phyloP scores from a whole-genome alignment of 1,140 invertebrate genomes.

The Metaphire vulgaris region DNA sequence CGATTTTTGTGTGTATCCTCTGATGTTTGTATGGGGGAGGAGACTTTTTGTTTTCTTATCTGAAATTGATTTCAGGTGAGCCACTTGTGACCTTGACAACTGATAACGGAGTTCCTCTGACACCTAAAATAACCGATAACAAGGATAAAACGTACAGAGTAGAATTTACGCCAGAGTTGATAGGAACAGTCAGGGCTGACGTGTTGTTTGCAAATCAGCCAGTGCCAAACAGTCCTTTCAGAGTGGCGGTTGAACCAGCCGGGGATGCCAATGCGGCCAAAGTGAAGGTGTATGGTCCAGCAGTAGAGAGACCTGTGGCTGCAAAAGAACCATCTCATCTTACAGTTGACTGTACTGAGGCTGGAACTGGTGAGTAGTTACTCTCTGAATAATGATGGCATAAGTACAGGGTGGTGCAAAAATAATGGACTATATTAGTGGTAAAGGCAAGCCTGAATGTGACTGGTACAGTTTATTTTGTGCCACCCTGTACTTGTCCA shows the following conservation, averaged over 20 bases:
- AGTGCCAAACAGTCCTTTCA: constrained; percentile 20
- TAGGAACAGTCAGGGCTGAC: constrained; percentile 5
- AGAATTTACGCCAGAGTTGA: constrained; percentile 1
- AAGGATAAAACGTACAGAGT: constrained; percentile 15
- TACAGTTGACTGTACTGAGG: constrained; percentile 15
- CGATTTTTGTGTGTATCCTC: too few relatives aligned
- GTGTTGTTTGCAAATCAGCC: constrained; percentile 10
- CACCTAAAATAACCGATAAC: constrained; percentile 10
- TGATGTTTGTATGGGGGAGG: too few relatives aligned
- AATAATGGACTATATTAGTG: too few relatives aligned
- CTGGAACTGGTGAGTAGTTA: constrained; percentile 16
- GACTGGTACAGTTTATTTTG: too few relatives aligned
- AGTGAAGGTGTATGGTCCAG: constrained; percentile 18
- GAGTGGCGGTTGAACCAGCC: constrained; percentile 11
- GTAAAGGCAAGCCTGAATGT: too few relatives aligned
- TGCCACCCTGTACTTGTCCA: too few relatives aligned
- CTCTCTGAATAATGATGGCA: too few relatives aligned
- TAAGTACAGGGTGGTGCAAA: too few relatives aligned
- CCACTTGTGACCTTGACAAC: constrained; percentile 9
- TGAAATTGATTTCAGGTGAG: constrained; percentile 8
- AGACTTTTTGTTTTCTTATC: too few relatives aligned
- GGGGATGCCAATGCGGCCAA: constrained; percentile 24
- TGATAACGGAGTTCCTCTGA: constrained; percentile 3
- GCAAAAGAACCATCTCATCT: constrained; percentile 11
- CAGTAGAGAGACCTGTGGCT: constrained; percentile 4